Base-by-base conservation (phyloP, 2,113 vertebrate species). In the Girardinichthys multiradiatus region DNA sequence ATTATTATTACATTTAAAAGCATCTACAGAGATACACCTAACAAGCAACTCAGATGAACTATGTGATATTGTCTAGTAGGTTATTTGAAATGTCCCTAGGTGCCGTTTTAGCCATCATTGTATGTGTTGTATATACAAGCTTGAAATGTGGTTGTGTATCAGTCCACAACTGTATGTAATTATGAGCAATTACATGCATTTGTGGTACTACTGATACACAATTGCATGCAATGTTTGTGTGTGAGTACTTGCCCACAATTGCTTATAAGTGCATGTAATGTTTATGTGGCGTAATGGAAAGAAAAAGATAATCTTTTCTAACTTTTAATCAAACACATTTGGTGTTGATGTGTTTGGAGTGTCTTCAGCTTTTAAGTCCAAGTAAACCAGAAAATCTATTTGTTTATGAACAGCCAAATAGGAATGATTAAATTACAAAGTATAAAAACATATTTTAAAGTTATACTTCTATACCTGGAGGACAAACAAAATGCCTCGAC, bases 81-180 rank as follows among this genome's bases (percentile, higher is more conserved):
- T 54, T 54, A n/a, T 54, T 24, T 62, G 33, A 14, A 54, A 21
- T 4, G 51, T 78, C 65, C 57, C 42, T 31, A 70, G 15, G 60
- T 83, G 72, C 71, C 76, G 28, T 72, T 81, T 86, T 76, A 76
- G 72, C 2, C 3, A 24, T 30, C 7, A 14, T 0, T 33, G 51
- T 51, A 78, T 58, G 66, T 33, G 27, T 54, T 57, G 45, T 57
- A 39, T 17, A 21, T 8, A 12, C 75, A 27, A 15, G 37, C 64
- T 9, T 54, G 9, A 54, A n/a, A 54, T n/a, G 48, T 54, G 48
- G 48, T n/a, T 54, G 48, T 54, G 48, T n/a, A 54, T 54, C 48
- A 54, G 48, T 2, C 48, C 48, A n/a, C 48, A 21, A n/a, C 10
- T 54, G 48, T 21, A 54, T 54, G 21, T 24, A 24, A 54, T 54